Evolutionary conservation across 2,888 invertebrate genomes (phyloP).

Genomic region (Smittia sp.): DNA sequence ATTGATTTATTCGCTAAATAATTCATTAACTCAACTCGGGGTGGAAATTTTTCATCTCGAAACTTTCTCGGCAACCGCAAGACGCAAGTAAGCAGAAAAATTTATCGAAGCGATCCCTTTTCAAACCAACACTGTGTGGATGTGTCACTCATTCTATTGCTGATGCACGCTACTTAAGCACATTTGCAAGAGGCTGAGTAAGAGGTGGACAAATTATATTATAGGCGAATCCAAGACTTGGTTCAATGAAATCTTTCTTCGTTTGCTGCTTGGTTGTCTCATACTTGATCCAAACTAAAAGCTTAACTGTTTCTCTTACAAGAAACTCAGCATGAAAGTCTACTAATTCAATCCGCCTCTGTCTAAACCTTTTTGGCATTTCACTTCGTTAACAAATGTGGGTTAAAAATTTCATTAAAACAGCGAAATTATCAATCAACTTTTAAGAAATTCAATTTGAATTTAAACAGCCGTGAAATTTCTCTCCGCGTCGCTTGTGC

Average conservation of each 20-base stretch:
- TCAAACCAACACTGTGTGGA: neutral
- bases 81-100: neutral
- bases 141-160: constrained; percentile 31
- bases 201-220: too few species aligned
- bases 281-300: too few species aligned
- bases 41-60: neutral
- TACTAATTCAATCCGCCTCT: too few species aligned
- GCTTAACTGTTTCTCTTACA: too few species aligned
- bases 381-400: neutral
- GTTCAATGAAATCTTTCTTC: too few species aligned
- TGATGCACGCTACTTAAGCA: neutral
- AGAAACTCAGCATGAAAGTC: too few species aligned
- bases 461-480: constrained; percentile 26
- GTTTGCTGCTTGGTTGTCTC: too few species aligned
- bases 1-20: constrained; percentile 31
- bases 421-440: constrained; percentile 27
- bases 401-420: constrained; percentile 25
- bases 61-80: constrained; percentile 2
- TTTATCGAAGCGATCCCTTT: neutral
- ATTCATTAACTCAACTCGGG: constrained; percentile 6
- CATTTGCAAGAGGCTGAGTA: too few species aligned
- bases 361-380: too few species aligned
- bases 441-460: constrained; percentile 30
- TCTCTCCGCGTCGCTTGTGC: neutral
- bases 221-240: too few species aligned